A percentile compares a stretch with the other conserved stretches of the same genome.
phyloP scores from a whole-genome alignment of 2,797 vertebrate genomes.

The Centroberyx gerrardi region DNA sequence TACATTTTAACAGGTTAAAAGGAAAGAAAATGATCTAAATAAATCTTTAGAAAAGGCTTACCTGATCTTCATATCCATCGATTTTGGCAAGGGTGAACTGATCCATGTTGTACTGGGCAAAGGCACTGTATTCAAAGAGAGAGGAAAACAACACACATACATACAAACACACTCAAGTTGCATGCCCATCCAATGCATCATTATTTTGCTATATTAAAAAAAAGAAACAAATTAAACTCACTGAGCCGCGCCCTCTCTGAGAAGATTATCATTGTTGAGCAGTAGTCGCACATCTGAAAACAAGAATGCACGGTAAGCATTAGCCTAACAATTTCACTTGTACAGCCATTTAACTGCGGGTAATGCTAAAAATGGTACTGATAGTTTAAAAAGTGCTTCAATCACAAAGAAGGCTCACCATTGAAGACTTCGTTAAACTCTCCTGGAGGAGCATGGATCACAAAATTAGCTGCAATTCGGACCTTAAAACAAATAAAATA shows the following conservation, averaged over 20 bases:
- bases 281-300: conserved; percentile 93
- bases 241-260: conserved; percentile 95
- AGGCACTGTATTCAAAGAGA: conserved; percentile 86
- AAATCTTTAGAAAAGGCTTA: conserved; percentile 51
- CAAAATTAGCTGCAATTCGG: conserved; percentile 94
- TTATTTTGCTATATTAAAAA: not conserved
- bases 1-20: not conserved
- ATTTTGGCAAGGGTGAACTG: conserved; percentile 95
- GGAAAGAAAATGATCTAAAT: not conserved
- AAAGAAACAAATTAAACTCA: conserved; percentile 75
- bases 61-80: conserved; percentile 94
- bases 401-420: conserved; percentile 83
- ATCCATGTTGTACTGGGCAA: conserved; percentile 99
- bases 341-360: not conserved
- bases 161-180: not conserved
- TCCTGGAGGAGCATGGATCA: conserved; percentile 95
- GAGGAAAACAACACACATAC: conserved; percentile 15
- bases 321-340: not conserved
- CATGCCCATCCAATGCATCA: not conserved
- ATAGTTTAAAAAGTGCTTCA: not conserved
- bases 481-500: conserved; percentile 84
- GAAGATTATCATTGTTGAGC: conserved; percentile 95
- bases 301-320: not conserved
- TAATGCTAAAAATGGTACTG: not conserved
- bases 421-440: conserved; percentile 99